Evolutionary conservation across 2,797 vertebrate genomes (phyloP), one percentile per base, ranked within the genome.

Genomic region (Ctenochaetus hawaiiensis): DNA sequence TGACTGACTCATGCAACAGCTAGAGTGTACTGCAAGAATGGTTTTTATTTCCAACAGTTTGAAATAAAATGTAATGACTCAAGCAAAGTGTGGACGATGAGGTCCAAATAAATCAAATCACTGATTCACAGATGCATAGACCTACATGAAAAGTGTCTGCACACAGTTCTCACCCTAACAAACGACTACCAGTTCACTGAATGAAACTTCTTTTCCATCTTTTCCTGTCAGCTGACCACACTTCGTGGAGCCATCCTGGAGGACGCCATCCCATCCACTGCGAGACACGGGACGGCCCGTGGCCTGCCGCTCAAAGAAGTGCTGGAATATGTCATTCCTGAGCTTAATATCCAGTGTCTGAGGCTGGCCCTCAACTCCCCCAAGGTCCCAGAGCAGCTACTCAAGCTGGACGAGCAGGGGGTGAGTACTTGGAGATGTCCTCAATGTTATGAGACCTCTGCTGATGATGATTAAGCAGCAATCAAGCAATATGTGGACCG

Each of bases 391-490:
- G 98, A 99, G 75, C 98, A 99, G 81, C 95, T 99, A 8, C 96
- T 99, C 61, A 98, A 98, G 89, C 93, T 99, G 54, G 98, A 99
- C 64, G 98, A 99, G 77, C 98, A 99, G 89, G 98, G 98, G 96
- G 98, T 99, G 90, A 80, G 97, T 96, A 39, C 41, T 47, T 5
- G 0, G 0, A 56, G 39, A 58, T 18, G 26, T 22, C 47, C 53
- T 58, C 10, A 6, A 7, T 56, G 59, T 23, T 72, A 34, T 34
- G 30, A 34, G n/a, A 63, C 45, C 10, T 44, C 26, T 71, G 20
- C 14, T 71, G 70, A 18, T 68, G 4, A 9, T 57, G 53, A 48
- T 73, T 49, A 45, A 74, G 59, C 44, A 57, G 52, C 17, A 59
- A 43, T 8, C 7, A 59, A 68, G 18, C 16, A 52, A 47, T 73